A percentile compares a stretch with the other conserved stretches of the same genome.
These are phyloP conservation scores for Capra hircus DNA, from an alignment of 2,113 vertebrate species.

Conservation along the genomic window DNA sequence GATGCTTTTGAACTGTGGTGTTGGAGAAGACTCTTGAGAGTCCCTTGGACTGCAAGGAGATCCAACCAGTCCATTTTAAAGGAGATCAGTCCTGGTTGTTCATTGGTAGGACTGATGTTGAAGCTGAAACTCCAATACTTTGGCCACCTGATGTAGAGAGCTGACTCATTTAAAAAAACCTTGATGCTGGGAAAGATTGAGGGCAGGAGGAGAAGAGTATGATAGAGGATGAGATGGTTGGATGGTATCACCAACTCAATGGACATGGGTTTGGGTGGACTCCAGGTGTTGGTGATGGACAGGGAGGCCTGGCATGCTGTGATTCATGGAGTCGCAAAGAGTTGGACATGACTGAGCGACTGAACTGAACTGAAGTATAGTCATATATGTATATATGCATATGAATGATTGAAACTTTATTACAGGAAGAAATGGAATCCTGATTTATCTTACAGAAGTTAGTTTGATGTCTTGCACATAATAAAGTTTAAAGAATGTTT, in stretches of 20 bases:
- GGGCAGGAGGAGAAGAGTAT: neutral
- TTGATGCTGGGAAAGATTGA: neutral
- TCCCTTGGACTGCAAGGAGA: neutral
- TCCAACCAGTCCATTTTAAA: neutral
- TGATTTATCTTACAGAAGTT: no score
- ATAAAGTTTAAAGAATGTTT: no score
- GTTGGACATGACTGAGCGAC: no score
- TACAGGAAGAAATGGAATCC: no score
- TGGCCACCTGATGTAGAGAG: neutral
- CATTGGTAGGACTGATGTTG: neutral
- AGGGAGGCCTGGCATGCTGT: neutral
- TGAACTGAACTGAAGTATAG: no score
- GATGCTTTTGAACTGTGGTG: neutral
- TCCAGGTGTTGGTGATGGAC: neutral
- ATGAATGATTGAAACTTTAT: no score
- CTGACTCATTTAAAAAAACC: neutral
- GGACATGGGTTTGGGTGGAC: neutral
- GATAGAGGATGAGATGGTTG: neutral
- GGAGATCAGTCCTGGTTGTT: neutral
- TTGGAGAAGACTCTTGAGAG: neutral
- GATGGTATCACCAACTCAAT: neutral
- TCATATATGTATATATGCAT: no score
- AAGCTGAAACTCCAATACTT: neutral
- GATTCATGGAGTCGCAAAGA: neutral
- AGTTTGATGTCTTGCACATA: no score